phyloP scores from a whole-genome alignment of 2,888 invertebrate species.

The Phlogophora meticulosa region DNA sequence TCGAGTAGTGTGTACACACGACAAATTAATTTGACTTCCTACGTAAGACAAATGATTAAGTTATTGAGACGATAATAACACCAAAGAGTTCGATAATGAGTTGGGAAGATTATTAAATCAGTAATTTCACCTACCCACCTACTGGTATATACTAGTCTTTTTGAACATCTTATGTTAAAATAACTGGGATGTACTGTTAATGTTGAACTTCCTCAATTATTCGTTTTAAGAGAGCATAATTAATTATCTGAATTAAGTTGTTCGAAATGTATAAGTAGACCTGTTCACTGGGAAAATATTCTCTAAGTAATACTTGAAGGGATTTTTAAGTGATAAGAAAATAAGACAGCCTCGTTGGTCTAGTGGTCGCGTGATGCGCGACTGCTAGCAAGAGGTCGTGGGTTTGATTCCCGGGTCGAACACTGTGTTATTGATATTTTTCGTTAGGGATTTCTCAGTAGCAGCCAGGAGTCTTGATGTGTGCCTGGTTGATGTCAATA shows the following conservation, averaged over 20 bases:
- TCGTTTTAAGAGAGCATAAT: conserved; percentile 33
- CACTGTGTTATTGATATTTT: no score
- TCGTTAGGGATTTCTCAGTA: no score
- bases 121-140: conserved; percentile 33
- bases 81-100: conserved; percentile 9
- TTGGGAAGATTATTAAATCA: conserved; percentile 38
- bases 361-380: no score
- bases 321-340: background rate
- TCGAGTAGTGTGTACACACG: background rate
- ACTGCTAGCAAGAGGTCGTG: no score
- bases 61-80: conserved; percentile 1
- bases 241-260: conserved; percentile 24
- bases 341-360: no score
- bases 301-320: background rate
- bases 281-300: conserved; percentile 32
- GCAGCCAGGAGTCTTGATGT: no score
- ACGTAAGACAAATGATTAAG: conserved; percentile 12
- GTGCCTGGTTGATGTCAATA: no score
- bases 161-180: conserved; percentile 11
- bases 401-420: no score
- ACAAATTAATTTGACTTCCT: background rate
- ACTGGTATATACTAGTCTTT: conserved; percentile 11
- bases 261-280: conserved; percentile 14
- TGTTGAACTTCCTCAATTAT: conserved; percentile 55
- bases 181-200: conserved; percentile 27